Percentiles rank a stretch among this genome's conserved stretches.
These are phyloP conservation scores for Prionailurus viverrinus DNA, from an alignment of 2,113 vertebrate species.

Conservation along the genomic window DNA sequence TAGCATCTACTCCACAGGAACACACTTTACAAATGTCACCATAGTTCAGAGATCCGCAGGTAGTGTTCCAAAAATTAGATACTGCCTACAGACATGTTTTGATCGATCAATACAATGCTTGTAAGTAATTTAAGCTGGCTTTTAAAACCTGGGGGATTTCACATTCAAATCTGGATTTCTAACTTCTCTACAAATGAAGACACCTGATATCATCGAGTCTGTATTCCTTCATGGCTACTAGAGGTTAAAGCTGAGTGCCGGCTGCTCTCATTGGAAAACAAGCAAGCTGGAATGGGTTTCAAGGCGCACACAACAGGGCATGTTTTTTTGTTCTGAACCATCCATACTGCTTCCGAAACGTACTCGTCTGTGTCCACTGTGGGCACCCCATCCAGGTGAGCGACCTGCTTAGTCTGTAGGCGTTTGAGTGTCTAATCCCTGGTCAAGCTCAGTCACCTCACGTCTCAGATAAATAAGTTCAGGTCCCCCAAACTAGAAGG, in stretches of 20 bases:
- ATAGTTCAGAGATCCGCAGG: neutral
- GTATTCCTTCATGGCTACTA: neutral
- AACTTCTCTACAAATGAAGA: conserved; percentile 27
- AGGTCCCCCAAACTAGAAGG: neutral
- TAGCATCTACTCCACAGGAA: neutral
- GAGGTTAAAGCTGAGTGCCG: neutral
- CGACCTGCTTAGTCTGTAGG: neutral
- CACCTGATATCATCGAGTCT: neutral
- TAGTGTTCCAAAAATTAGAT: neutral
- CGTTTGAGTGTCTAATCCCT: neutral
- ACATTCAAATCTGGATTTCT: neutral
- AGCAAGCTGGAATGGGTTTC: neutral
- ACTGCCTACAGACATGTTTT: neutral
- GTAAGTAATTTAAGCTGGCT: neutral
- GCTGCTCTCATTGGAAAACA: neutral
- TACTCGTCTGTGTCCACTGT: rapidly evolving
- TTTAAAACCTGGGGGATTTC: conserved; percentile 6
- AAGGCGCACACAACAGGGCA: rapidly evolving
- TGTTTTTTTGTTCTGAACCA: neutral
- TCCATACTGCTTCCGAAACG: rapidly evolving
- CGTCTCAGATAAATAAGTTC: neutral
- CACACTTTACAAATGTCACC: neutral
- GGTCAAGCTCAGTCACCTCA: neutral
- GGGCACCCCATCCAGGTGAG: neutral
- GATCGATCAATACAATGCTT: neutral